phyloP scores from a whole-genome alignment of 2,113 vertebrate species.

The Bubo blakistoni region DNA sequence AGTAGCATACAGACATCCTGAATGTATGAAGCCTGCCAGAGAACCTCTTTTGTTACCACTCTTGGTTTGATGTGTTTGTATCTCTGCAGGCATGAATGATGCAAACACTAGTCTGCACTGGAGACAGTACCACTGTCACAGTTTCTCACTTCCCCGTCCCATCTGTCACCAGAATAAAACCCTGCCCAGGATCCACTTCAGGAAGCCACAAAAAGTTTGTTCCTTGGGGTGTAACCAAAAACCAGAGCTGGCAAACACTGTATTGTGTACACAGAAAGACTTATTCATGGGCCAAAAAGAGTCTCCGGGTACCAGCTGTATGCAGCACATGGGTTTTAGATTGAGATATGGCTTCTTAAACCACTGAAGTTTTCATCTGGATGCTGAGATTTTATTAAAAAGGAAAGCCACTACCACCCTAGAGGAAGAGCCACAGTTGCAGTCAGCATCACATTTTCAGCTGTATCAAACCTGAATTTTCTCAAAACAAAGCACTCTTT shows the following conservation, averaged over 20 bases:
- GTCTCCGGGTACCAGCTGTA: background rate
- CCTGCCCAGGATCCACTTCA: background rate
- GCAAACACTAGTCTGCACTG: background rate
- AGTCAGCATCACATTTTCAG: background rate
- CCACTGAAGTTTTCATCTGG: background rate
- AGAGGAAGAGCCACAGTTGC: background rate
- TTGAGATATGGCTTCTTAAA: background rate
- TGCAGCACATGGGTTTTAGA: background rate
- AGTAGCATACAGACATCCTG: background rate
- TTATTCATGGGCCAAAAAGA: slow-evolving; percentile 20
- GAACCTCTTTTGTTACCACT: background rate
- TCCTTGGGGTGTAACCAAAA: slow-evolving; percentile 9
- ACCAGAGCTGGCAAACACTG: background rate
- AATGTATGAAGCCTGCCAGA: rapidly evolving
- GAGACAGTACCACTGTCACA: rapidly evolving
- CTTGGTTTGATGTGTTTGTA: background rate
- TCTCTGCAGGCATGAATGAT: rapidly evolving
- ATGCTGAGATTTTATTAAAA: background rate
- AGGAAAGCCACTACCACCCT: background rate
- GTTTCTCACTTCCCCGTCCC: background rate
- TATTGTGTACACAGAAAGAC: background rate
- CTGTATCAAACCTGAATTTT: background rate
- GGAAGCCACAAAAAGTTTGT: background rate
- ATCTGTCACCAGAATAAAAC: background rate
- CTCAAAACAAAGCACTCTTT: slow-evolving; percentile 74